phyloP scores from a whole-genome alignment of 2,888 invertebrate species.

The Elmis aenea region DNA sequence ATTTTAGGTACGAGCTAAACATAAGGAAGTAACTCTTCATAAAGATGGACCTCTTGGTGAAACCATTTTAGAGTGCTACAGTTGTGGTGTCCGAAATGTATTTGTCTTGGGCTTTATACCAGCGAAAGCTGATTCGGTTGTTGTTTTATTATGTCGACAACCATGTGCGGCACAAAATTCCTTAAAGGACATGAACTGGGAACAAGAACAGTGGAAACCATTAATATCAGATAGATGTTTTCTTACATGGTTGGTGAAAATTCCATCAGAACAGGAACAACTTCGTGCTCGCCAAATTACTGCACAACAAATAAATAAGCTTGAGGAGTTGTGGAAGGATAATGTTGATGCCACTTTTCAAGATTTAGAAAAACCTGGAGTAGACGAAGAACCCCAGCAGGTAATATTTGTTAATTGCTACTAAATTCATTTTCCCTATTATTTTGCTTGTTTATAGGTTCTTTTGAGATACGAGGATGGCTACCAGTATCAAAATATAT shows the following conservation, averaged over 20 bases:
- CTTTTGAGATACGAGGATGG: constrained; percentile 89
- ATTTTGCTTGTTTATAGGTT: constrained; percentile 35
- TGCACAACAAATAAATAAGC: constrained; percentile 93
- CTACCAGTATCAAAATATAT: constrained; percentile 97
- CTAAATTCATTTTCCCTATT: no score
- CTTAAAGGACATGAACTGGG: constrained; percentile 98
- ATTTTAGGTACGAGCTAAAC: constrained; percentile 74
- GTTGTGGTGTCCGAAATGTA: constrained; percentile 96
- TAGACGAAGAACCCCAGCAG: constrained; percentile 97
- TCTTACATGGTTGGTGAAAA: constrained; percentile 93
- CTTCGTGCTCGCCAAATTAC: constrained; percentile 93
- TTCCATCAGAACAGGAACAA: constrained; percentile 97
- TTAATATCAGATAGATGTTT: constrained; percentile 95
- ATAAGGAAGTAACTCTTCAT: constrained; percentile 97
- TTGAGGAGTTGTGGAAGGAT: constrained; percentile 99
- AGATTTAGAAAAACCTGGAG: constrained; percentile 96
- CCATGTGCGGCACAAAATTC: constrained; percentile 98
- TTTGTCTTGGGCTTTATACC: constrained; percentile 99
- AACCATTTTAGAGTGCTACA: constrained; percentile 96
- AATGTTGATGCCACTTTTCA: constrained; percentile 97
- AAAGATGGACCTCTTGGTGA: constrained; percentile 96
- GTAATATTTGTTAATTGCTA: no score
- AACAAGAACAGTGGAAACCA: constrained; percentile 98
- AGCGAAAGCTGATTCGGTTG: constrained; percentile 97
- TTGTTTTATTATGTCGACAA: constrained; percentile 93